Base-by-base conservation (phyloP, 2,888 invertebrate genomes). In the Galerucella calmariensis region DNA sequence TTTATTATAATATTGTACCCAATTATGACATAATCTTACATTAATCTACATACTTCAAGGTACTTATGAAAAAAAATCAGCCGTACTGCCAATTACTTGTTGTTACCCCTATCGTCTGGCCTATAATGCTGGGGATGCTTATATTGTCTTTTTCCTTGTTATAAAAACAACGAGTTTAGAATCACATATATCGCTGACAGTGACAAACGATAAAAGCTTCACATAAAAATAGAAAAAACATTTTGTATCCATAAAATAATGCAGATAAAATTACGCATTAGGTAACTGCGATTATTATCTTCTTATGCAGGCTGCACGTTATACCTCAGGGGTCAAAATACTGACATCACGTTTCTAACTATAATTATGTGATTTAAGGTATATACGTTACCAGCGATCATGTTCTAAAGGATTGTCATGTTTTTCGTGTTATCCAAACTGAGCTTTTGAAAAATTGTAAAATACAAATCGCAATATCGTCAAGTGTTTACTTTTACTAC, bases 241-340 rank as follows among this genome's bases (percentile, higher is more conserved):
- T 27, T 61, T 35, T 35, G 11, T 61, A 14, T 14, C 14, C 35
- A 35, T 35, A 62, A 35, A 9, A 41, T n/a, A 62, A 62, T 62
- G 41, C 9, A 35, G 35, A 62, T 62, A 41, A 62, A 62, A 62
- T 62, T 35, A 41, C 16, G n/a, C 3, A 16, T 62, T 65, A 11
- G 12, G 16, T 65, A 65, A 65, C 46, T 65, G 2, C 12, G 63
- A 65, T 65, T 12, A 46, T 27, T 46, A 65, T 65, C 63, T 65
- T 62, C 63, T 44, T 14, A 14, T 46, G 46, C 63, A 65, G 1
- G 63, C 46, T 65, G 46, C 41, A 65, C 63, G 63, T 20, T 41
- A 46, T 65, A 46, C 44, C 63, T 12, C 63, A 46, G 16, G 6
- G 63, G 63, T 65, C 46, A 46, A 44, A 35, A 8, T 2, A 62